Evolutionary conservation across 1,140 invertebrate species (phyloP), one percentile per base, ranked within the genome.

Genomic region (Linepithema humile): DNA sequence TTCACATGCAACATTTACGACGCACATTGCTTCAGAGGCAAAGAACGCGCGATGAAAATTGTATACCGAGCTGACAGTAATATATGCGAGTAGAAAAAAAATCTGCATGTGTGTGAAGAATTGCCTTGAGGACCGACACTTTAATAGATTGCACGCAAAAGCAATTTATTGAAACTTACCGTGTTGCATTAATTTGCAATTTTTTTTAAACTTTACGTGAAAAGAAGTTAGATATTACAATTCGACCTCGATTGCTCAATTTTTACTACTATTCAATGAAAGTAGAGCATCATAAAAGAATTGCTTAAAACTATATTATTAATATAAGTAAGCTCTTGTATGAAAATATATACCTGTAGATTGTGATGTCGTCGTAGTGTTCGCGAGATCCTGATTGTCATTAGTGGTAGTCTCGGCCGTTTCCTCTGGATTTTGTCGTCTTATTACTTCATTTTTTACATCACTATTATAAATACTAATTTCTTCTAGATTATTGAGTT

Each of bases 401-500:
- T 5, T 90, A 1, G 60, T 57, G 3, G 69, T 83, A 1, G 35
- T 85, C 15, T 40, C 83, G 55, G 93, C 91, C n/a, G 92, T 91
- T 35, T 62, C 50, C 6, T 80, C 1, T 35, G 70, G 91, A 6
- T 60, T 64, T 40, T 86, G 7, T 43, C 84, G 93, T 23, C 93
- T 91, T 59, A 95, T 95, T 0, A 95, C 92, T 72, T 95, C 94
- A 62, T 94, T 95, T 82, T 92, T 95, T 32, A 92, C 60, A 23
- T 93, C 91, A 4, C 93, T 89, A 38, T 92, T 92, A 32, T 94
- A 92, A 1, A 91, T 84, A 23, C 89, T 90, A 5, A 94, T 75
- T 3, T 95, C 95, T 35, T 95, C 93, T 0, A 94, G 64, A 40
- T 38, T 91, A 2, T 94, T 95, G 15, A 96, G 91, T 38, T 95